Percentiles rank a stretch among this genome's conserved stretches.
These are phyloP conservation scores for Phylloscopus whistleri DNA, from an alignment of 2,113 vertebrate species.

Conservation along the genomic window DNA sequence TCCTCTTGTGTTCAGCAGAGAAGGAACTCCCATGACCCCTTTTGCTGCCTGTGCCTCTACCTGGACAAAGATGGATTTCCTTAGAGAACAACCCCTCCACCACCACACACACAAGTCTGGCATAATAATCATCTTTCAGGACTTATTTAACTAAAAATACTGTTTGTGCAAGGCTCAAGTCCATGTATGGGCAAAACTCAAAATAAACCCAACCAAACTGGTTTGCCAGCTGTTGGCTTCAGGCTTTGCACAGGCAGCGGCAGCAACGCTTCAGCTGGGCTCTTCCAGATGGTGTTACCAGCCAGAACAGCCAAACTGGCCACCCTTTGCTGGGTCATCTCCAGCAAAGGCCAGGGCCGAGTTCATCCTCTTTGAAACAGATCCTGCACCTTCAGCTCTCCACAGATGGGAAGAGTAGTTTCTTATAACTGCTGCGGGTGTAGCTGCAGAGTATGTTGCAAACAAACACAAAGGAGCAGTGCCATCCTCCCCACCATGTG, in stretches of 20 bases:
- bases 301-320: neutral
- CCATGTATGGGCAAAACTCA: constrained; percentile 20
- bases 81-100: neutral
- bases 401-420: neutral
- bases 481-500: accelerated
- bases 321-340: neutral
- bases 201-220: neutral
- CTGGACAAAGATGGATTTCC: neutral
- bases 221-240: constrained; percentile 13
- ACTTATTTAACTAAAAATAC: constrained; percentile 41
- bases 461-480: accelerated
- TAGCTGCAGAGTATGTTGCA: neutral
- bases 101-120: neutral
- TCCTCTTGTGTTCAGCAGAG: neutral
- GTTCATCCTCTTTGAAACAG: neutral
- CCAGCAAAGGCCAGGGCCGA: neutral
- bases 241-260: neutral
- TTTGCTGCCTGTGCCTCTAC: neutral
- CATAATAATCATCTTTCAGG: neutral
- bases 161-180: neutral
- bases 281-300: neutral
- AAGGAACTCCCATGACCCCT: neutral
- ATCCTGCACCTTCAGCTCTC: neutral
- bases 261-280: neutral
- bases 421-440: accelerated